Conservation (phyloP, 2,888 invertebrate genomes). For the Neoscelio sp. region DNA sequence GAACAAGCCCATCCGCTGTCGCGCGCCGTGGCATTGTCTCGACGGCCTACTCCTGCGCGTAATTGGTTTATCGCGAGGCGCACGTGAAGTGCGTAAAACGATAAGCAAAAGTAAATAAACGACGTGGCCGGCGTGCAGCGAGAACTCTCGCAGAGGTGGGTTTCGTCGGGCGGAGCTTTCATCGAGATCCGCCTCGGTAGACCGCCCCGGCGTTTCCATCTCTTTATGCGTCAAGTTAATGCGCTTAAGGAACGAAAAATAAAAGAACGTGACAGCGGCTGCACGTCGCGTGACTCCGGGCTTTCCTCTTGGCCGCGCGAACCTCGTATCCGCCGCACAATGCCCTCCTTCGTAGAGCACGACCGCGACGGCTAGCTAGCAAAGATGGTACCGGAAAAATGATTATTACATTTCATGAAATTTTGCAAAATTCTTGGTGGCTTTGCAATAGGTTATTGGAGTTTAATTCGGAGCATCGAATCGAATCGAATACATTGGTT, state of each 20-base stretch:
- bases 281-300: slow-evolving; percentile 66
- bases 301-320: slow-evolving; percentile 51
- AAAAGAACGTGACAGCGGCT: slow-evolving; percentile 49
- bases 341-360: slow-evolving; percentile 33
- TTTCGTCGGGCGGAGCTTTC: slow-evolving; percentile 79
- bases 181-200: slow-evolving; percentile 78
- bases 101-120: slow-evolving; percentile 68
- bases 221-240: slow-evolving; percentile 68
- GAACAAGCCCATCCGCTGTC: no score
- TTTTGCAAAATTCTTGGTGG: no score
- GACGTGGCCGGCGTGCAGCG: slow-evolving; percentile 57
- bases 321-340: slow-evolving; percentile 38
- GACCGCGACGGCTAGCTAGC: slow-evolving; percentile 18
- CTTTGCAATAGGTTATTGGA: no score
- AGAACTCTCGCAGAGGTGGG: slow-evolving; percentile 67
- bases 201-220: slow-evolving; percentile 76
- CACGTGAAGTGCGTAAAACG: slow-evolving; percentile 67
- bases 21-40: slow-evolving; percentile 43
- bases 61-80: slow-evolving; percentile 62
- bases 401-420: no score
- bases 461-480: no score
- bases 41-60: slow-evolving; percentile 47
- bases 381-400: no score
- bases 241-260: slow-evolving; percentile 64
- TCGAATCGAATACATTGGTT: no score